phyloP scores from a whole-genome alignment of 2,113 vertebrate species.

The Ochotona curzoniae region DNA sequence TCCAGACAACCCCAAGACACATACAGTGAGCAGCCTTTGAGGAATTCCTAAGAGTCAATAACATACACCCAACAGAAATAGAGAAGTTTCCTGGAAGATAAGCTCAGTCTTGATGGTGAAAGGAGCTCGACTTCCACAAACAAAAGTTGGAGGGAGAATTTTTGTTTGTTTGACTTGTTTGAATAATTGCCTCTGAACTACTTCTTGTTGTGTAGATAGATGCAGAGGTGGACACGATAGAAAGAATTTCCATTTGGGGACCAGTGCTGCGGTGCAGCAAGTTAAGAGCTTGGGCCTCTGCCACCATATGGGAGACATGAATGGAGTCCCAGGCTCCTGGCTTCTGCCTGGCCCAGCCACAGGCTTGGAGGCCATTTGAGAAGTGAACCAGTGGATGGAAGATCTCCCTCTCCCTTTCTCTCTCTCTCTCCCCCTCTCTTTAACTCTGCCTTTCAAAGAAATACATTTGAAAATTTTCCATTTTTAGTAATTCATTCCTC shows the following conservation, averaged over 20 bases:
- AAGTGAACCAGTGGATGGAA: no score
- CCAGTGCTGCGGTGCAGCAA: no score
- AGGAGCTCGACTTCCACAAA: not conserved
- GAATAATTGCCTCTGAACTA: slow-evolving; percentile 17
- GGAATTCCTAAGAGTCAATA: slow-evolving; percentile 13
- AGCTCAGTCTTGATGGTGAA: not conserved
- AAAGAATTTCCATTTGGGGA: not conserved
- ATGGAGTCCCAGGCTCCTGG: no score
- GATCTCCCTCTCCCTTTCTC: no score
- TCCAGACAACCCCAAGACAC: not conserved
- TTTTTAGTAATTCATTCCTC: not conserved
- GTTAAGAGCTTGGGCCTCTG: no score
- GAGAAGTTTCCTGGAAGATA: not conserved
- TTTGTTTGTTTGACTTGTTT: slow-evolving; percentile 29
- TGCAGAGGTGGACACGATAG: not conserved
- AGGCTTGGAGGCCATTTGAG: no score
- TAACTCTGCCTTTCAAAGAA: no score
- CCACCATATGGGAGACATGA: no score
- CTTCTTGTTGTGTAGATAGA: not conserved
- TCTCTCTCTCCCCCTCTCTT: no score
- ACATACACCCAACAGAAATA: not conserved
- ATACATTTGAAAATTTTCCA: not conserved
- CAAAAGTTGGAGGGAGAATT: not conserved
- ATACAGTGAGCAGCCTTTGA: not conserved
- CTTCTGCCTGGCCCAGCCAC: no score